phyloP scores from a whole-genome alignment of 2,888 invertebrate species.

The Orchesellides sinensis region DNA sequence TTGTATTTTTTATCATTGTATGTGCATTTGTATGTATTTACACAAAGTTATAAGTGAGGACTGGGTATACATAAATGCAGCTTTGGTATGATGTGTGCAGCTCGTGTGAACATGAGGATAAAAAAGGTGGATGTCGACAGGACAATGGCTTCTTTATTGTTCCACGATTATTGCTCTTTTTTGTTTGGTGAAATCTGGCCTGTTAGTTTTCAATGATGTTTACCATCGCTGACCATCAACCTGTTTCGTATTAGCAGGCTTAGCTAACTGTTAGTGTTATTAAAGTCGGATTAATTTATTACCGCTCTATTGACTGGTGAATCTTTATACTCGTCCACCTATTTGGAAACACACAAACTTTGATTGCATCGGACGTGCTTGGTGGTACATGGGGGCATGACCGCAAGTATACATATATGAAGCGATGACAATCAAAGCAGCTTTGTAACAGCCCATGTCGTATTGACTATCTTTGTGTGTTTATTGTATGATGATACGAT shows the following conservation, averaged over 20 bases:
- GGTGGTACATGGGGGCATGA: too few relatives aligned
- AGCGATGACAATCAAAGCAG: too few relatives aligned
- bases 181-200: constrained; percentile 2
- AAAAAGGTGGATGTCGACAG: neutral
- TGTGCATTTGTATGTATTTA: neutral
- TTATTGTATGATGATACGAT: too few relatives aligned
- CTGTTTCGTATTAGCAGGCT: neutral
- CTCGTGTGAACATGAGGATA: neutral
- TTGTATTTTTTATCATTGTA: constrained; percentile 5
- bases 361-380: too few relatives aligned
- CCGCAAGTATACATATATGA: too few relatives aligned
- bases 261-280: neutral
- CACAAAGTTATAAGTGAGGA: neutral
- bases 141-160: neutral
- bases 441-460: too few relatives aligned
- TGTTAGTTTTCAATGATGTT: constrained; percentile 35
- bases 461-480: too few relatives aligned
- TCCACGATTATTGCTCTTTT: constrained; percentile 29
- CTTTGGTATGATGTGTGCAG: neutral
- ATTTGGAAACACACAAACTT: too few relatives aligned
- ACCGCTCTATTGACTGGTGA: too few relatives aligned
- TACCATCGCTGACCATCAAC: too few relatives aligned
- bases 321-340: too few relatives aligned
- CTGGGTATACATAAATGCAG: neutral
- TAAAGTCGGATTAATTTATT: constrained; percentile 7